Conservation (phyloP, 2,113 vertebrate genomes). For the Erpornis zantholeuca region DNA sequence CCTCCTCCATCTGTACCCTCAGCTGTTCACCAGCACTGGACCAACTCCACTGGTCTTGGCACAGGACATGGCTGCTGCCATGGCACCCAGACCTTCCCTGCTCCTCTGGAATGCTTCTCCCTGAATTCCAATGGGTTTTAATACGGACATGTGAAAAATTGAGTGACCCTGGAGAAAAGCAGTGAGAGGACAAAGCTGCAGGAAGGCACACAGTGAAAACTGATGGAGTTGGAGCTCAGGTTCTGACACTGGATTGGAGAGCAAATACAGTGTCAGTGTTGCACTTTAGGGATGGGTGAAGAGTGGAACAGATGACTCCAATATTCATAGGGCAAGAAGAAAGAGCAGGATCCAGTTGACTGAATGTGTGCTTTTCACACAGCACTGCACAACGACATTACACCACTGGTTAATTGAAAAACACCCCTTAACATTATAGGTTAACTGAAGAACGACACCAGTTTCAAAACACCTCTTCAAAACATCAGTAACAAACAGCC, state of each 20-base stretch:
- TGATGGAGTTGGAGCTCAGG: background rate
- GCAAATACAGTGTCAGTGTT: background rate
- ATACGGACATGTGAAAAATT: fast-evolving
- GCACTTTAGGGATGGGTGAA: too few relatives aligned
- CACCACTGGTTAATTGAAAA: too few relatives aligned
- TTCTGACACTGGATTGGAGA: background rate
- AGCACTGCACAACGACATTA: too few relatives aligned
- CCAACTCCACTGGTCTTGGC: background rate
- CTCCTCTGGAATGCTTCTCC: background rate
- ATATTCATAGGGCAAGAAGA: too few relatives aligned
- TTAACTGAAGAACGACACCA: too few relatives aligned
- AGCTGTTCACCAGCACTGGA: background rate
- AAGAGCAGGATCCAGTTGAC: too few relatives aligned
- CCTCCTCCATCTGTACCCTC: background rate
- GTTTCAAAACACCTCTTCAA: too few relatives aligned
- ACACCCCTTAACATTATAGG: too few relatives aligned
- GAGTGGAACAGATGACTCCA: too few relatives aligned
- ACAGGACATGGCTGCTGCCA: background rate
- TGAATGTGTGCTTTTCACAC: too few relatives aligned
- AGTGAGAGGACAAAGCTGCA: background rate
- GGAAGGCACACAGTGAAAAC: background rate
- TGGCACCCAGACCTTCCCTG: background rate
- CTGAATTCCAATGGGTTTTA: background rate
- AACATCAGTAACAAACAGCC: too few relatives aligned
- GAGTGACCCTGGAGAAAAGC: background rate